Percentiles rank a stretch among this genome's conserved stretches.
These are phyloP conservation scores for Chrysodeixis includens DNA, from an alignment of 2,888 invertebrate species.

Conservation along the genomic window DNA sequence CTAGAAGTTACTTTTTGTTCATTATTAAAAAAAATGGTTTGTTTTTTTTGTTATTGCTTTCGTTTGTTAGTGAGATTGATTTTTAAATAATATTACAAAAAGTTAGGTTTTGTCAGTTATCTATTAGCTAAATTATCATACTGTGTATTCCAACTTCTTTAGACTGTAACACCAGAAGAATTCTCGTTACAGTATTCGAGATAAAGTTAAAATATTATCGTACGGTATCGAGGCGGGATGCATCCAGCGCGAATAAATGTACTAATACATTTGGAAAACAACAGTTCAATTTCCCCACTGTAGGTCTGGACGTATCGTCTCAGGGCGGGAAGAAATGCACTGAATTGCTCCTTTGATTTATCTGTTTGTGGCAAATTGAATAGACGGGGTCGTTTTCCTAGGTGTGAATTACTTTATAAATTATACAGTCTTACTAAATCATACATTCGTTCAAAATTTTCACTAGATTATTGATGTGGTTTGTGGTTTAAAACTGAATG, in stretches of 20 bases:
- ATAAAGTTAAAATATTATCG: slow-evolving; percentile 88
- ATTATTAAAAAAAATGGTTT: too few species aligned
- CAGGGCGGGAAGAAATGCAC: slow-evolving; percentile 49
- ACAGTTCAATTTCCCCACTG: slow-evolving; percentile 80
- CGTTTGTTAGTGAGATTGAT: too few species aligned
- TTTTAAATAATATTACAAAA: too few species aligned
- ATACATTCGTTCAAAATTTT: not conserved
- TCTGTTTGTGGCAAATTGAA: slow-evolving; percentile 51
- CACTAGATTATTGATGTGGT: not conserved
- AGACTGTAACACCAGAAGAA: slow-evolving; percentile 65
- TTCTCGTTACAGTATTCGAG: slow-evolving; percentile 82
- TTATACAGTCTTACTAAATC: not conserved
- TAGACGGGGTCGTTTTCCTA: slow-evolving; percentile 20
- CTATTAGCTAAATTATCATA: slow-evolving; percentile 12
- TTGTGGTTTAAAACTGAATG: too few species aligned
- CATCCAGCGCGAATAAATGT: slow-evolving; percentile 81
- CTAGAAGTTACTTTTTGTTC: too few species aligned
- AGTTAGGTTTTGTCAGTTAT: not conserved
- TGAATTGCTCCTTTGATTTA: slow-evolving; percentile 53
- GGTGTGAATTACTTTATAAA: slow-evolving; percentile 1
- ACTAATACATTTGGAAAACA: slow-evolving; percentile 86
- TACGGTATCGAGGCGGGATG: slow-evolving; percentile 77
- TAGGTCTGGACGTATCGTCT: slow-evolving; percentile 56
- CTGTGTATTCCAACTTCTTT: slow-evolving; percentile 36
- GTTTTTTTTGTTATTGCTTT: too few species aligned